Conservation (phyloP, 2,888 invertebrate genomes). For the Branchipolynoe longqiensis region DNA sequence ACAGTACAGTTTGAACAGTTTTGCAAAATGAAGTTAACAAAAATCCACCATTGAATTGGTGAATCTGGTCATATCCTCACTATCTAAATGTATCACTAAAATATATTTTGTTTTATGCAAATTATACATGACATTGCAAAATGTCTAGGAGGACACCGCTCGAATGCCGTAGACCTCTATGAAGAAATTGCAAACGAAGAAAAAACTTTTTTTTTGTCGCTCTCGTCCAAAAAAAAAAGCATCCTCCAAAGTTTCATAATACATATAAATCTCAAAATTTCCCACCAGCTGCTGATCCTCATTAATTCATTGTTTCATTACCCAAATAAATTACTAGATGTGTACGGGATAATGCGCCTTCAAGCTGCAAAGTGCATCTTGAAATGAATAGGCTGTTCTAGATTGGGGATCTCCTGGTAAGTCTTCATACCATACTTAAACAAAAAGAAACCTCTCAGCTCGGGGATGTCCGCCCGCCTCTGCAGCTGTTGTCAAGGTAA, state of each 20-base stretch:
- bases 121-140: conserved; percentile 1
- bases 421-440: conserved; percentile 60
- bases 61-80: conserved; percentile 32
- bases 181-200: conserved; percentile 9
- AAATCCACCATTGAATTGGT: no score
- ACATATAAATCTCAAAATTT: conserved; percentile 46
- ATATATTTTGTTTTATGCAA: conserved; percentile 3
- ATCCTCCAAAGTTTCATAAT: neutral
- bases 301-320: conserved; percentile 64
- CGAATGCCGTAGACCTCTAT: conserved; percentile 19
- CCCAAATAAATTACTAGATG: conserved; percentile 65
- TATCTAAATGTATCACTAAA: neutral
- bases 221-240: conserved; percentile 6
- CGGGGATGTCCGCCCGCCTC: neutral
- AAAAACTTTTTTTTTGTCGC: neutral
- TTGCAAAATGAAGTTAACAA: no score
- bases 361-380: conserved; percentile 61
- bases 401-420: conserved; percentile 56
- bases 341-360: conserved; percentile 63
- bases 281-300: conserved; percentile 42
- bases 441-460: conserved; percentile 13
- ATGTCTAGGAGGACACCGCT: neutral
- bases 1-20: no score
- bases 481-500: neutral
- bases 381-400: conserved; percentile 59